Evolutionary conservation across 2,888 invertebrate species (phyloP), one percentile per base, ranked within the genome.

Genomic region (Frankliniella fusca): DNA sequence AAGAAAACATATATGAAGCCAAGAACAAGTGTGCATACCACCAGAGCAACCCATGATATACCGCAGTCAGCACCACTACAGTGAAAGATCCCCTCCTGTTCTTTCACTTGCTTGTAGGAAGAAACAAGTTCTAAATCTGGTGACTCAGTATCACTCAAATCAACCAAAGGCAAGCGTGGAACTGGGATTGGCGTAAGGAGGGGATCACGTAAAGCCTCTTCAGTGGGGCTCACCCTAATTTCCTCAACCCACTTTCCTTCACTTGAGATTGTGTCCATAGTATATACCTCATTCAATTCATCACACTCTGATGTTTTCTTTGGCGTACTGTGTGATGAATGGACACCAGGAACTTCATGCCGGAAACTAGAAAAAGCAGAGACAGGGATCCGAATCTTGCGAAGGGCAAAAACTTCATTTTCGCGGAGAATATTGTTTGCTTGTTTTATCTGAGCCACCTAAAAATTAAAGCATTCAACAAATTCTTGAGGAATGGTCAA

Each of bases 301-400:
- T 23, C 8, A 11, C 23, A 11, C 23, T 70, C 70, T n/a, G 70
- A 70, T 3, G 23, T 70, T 23, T 70, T 70, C 27, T 70, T 70
- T n/a, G 70, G 8, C 23, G 11, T 70, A 3, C 8, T 11, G 23
- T n/a, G 70, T 23, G 70, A 70, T 23, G 70, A 70, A 70, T 70
- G 70, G 23, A 70, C 70, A 70, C 70, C 70, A 8, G 70, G 70
- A 11, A 70, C 70, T 23, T 70, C 23, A 23, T 70, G 23, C 27
- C 70, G n/a, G 23, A 20, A 70, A 70, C 70, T 70, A 23, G 70
- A 70, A 70, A 70, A 70, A 23, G 70, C 70, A 23, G 70, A 70
- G 27, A 70, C 70, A 23, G 70, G 70, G 7, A 70, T 70, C 23
- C 70, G 70, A 11, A 70, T 23, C 23, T 70, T 70, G 7, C 70